phyloP scores from a whole-genome alignment of 2,888 invertebrate species.

The Strigamia transsilvanica region DNA sequence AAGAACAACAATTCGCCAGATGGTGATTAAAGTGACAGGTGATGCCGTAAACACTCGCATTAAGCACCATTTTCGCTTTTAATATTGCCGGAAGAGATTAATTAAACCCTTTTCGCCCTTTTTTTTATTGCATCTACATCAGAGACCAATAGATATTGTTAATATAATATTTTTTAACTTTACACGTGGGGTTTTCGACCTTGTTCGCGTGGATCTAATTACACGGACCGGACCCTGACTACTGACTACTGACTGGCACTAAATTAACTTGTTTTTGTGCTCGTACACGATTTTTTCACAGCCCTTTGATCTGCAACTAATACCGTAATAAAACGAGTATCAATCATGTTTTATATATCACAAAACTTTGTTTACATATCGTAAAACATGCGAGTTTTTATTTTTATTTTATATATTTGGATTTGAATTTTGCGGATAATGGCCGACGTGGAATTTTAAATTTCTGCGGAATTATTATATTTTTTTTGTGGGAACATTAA shows the following conservation, averaged over 20 bases:
- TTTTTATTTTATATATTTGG: too few relatives aligned
- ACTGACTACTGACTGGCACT: slow-evolving; percentile 1
- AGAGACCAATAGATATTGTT: too few relatives aligned
- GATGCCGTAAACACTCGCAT: too few relatives aligned
- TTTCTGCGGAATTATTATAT: too few relatives aligned
- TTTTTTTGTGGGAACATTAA: too few relatives aligned
- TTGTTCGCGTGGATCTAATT: slow-evolving; percentile 31
- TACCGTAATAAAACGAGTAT: background rate
- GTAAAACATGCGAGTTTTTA: background rate
- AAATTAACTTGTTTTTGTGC: slow-evolving; percentile 17
- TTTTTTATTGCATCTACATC: background rate
- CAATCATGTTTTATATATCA: slow-evolving; percentile 12
- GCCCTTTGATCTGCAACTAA: slow-evolving; percentile 21
- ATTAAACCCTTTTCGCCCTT: background rate
- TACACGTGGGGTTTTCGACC: background rate
- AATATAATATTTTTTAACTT: background rate
- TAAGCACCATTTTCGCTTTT: too few relatives aligned
- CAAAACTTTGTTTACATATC: background rate
- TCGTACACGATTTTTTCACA: background rate
- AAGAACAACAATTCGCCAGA: background rate
- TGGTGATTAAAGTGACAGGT: background rate
- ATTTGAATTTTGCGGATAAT: too few relatives aligned
- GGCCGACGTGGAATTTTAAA: too few relatives aligned
- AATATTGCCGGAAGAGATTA: background rate
- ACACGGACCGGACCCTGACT: background rate